A percentile compares a stretch with the other conserved stretches of the same genome.
Conservation (phyloP, 2,797 vertebrate species). For the Meriones psammophilus region DNA sequence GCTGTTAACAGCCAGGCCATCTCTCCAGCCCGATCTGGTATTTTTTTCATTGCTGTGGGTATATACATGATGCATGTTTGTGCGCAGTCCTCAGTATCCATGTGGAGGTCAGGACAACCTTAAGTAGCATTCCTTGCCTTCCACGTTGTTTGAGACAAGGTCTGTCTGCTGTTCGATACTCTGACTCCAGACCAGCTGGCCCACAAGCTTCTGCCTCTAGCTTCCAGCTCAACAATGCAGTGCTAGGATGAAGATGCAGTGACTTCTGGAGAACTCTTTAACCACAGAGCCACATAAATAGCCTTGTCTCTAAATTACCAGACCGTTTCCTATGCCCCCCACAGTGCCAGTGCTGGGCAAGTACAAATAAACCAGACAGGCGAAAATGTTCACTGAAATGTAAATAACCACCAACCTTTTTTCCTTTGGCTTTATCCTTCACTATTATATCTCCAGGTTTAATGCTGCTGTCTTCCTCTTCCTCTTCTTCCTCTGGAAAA, state of each 20-base stretch:
- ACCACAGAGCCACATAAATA: not conserved
- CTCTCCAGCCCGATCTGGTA: not conserved
- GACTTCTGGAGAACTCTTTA: not conserved
- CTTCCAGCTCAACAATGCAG: not conserved
- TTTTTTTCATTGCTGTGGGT: not conserved
- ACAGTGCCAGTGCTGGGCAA: not conserved
- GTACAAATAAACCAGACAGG: constrained; percentile 15
- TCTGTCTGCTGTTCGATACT: not conserved
- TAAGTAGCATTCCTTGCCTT: not conserved
- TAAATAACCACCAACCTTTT: constrained; percentile 91
- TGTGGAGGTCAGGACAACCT: not conserved
- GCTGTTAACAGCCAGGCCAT: not conserved
- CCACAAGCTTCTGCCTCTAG: not conserved
- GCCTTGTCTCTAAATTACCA: constrained; percentile 11
- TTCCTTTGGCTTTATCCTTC: constrained; percentile 98
- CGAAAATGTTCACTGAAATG: constrained; percentile 38
- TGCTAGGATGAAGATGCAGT: not conserved
- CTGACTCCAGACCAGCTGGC: not conserved
- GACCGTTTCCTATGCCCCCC: not conserved
- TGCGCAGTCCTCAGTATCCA: not conserved
- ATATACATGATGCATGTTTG: not conserved
- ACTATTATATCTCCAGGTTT: constrained; percentile 92
- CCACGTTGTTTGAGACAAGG: not conserved
- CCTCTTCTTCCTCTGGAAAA: constrained; percentile 96
- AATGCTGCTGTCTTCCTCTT: constrained; percentile 91